phyloP scores from a whole-genome alignment of 2,113 vertebrate species.

The Candoia aspera region DNA sequence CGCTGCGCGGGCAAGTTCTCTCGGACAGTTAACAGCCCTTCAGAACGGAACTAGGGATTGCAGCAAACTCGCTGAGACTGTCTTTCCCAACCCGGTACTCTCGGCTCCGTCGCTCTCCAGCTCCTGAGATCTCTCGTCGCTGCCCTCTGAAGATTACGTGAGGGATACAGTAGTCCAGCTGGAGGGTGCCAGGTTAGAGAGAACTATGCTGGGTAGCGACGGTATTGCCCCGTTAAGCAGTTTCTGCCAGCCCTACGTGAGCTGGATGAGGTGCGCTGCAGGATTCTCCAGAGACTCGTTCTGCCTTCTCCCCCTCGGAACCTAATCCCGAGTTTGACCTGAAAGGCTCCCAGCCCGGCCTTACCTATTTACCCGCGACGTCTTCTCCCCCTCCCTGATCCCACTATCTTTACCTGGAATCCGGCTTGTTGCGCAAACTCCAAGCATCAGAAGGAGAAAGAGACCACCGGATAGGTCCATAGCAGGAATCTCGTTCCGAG shows the following conservation, averaged over 20 bases:
- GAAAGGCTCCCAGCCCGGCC: not conserved
- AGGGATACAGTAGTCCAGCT: not conserved
- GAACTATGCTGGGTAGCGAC: not conserved
- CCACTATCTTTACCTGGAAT: conserved; percentile 82
- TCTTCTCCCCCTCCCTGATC: not conserved
- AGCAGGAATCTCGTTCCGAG: conserved; percentile 56
- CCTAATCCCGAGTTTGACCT: not conserved
- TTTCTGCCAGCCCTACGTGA: not conserved
- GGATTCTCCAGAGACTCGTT: not conserved
- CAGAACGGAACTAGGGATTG: not conserved
- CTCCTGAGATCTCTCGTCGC: not conserved
- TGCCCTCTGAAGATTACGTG: not conserved
- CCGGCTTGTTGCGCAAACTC: conserved; percentile 71
- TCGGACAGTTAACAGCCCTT: not conserved
- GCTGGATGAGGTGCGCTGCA: not conserved
- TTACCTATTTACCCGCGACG: not conserved
- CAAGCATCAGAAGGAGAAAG: conserved; percentile 77
- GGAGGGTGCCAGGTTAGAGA: not conserved
- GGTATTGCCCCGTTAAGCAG: not conserved
- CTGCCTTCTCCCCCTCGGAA: not conserved
- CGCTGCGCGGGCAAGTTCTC: not conserved
- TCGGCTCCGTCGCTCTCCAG: not conserved
- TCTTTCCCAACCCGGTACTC: not conserved
- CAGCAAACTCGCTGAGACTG: not conserved
- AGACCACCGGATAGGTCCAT: conserved; percentile 81